Evolutionary conservation across 2,888 invertebrate genomes (phyloP), one percentile per base, ranked within the genome.

Genomic region (Camptogramma bilineatum): DNA sequence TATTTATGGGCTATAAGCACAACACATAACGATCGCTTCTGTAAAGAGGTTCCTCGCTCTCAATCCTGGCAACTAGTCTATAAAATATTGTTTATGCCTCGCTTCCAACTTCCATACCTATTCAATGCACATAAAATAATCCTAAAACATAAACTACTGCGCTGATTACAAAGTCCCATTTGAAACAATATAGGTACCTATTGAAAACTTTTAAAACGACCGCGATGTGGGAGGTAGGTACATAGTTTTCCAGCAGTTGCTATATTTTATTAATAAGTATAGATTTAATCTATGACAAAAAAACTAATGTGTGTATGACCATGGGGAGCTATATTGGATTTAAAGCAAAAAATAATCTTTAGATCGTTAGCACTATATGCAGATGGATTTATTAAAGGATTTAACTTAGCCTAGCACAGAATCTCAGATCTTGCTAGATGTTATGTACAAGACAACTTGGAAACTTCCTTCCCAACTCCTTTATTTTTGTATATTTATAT

Each of bases 141-240:
- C 19, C 10, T 34, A 47, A 31, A 46, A 8, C 55, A 31, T 55
- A 55, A 55, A 55, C 55, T 18, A 55, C 19, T 28, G 46, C 31
- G 10, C 24, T 21, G 10, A 16, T 28, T 19, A 19, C 46, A 16
- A 46, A 54, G 47, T 47, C 46, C 46, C 46, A 54, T 47, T 31
- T 55, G 17, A 54, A 47, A 55, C 31, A 55, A 55, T 47, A 47
- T n/a, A n/a, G n/a, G n/a, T n/a, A n/a, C n/a, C n/a, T 55, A 55
- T 55, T 46, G 47, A 7, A 9, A 54, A 28, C 17, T 46, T 46
- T 18, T 34, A 39, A 53, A 53, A 13, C 31, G 17, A 54, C 24
- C 34, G 34, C 34, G 42, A 16, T 16, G 4, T 5, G 42, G 39
- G 10, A 39, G n/a, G n/a, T n/a, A n/a, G n/a, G 13, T 10, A 34